Evolutionary conservation across 2,888 invertebrate species (phyloP), one percentile per base, ranked within the genome.

Genomic region (Eurytoma adleriae): DNA sequence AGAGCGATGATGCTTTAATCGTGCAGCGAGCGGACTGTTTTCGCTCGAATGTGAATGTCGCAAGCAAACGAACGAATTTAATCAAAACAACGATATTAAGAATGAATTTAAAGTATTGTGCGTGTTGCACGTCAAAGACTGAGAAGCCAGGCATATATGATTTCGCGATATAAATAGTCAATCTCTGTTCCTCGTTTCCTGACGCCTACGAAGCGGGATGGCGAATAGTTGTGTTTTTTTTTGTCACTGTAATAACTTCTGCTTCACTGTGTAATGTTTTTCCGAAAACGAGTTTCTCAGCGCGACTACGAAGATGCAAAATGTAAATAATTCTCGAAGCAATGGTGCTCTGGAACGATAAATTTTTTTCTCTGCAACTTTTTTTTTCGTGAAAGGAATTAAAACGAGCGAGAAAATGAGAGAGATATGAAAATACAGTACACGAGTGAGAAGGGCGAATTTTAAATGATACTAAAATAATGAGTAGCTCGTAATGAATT

Each of bases 181-280:
- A 87, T 89, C 88, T 90, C 88, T 90, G 90, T 90, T 90, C 89
- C 90, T 90, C 87, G 88, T 88, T 89, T 89, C 85, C 85, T 83
- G 84, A 84, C 83, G 83, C 84, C 84, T 84, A 83, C 84, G 81
- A 84, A 82, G 82, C 84, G 80, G 85, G 84, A 83, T 84, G 82
- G 82, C 84, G 81, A 84, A 84, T 83, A 81, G 83, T 83, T 40
- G 40, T 40, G 74, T 83, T 74, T 10, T 75, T 72, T 69, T 64
- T 77, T 62, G 52, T 80, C 71, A 78, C 75, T 81, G 75, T 82
- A 80, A 82, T 82, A 80, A 82, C 83, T 83, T 84, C 82, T 77
- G 81, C 80, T 83, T 77, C 81, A 77, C 72, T 81, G 83, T 84
- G 83, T 82, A 85, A 83, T 81, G 75, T 83, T 83, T 83, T 66